Conservation (phyloP, 2,797 vertebrate genomes). For the Oryzias dopingdopingensis region DNA sequence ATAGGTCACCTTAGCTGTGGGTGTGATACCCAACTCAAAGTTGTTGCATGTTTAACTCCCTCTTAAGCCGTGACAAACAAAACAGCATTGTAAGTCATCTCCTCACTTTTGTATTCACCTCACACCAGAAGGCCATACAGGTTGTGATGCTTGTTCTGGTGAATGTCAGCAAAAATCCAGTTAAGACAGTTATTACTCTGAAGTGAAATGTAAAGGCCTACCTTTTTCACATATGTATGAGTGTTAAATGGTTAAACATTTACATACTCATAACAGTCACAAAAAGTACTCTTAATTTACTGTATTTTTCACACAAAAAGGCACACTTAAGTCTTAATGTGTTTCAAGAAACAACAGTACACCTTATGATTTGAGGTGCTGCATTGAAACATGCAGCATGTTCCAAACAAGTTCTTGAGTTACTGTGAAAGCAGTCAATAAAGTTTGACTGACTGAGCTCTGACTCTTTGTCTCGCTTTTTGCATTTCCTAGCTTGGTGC, state of each 20-base stretch:
- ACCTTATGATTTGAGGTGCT: no score
- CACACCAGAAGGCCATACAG: constrained; percentile 3
- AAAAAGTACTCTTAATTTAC: background rate
- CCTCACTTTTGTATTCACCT: background rate
- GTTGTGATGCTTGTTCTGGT: constrained; percentile 49
- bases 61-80: constrained; percentile 1
- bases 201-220: constrained; percentile 37
- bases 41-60: no score
- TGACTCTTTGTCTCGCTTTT: no score
- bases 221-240: background rate
- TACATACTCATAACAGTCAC: background rate
- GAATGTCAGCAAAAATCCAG: constrained; percentile 47
- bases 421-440: no score
- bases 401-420: no score
- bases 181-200: constrained; percentile 24
- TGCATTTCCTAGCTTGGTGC: no score
- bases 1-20: constrained; percentile 18
- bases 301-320: no score
- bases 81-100: background rate
- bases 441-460: no score
- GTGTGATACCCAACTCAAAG: background rate
- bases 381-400: no score
- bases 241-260: background rate
- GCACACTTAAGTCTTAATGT: no score
- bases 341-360: no score